Base-by-base conservation (phyloP, 2,113 vertebrate genomes). In the Apus apus region DNA sequence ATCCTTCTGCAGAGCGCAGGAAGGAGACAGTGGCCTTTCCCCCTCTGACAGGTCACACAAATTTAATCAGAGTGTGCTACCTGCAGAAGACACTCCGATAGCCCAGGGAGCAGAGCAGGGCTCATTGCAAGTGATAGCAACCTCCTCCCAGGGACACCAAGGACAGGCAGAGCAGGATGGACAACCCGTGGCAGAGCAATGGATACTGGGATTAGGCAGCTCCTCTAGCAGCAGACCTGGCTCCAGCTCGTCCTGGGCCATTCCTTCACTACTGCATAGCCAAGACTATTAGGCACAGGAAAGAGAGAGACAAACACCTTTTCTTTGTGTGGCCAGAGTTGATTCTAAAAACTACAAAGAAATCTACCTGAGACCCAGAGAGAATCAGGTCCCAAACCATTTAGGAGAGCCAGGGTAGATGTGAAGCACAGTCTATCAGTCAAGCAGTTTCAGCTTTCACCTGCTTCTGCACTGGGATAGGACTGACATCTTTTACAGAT, bases 361-460 rank as follows among this genome's bases (percentile, higher is more conserved):
- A 80, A 67, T 34, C 30, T 17, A 88, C 46, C 76, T 62, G 62
- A 93, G 62, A 5, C 22, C 30, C 27, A 46, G 30, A 70, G 46
- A 88, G 36, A 22, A 21, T 65, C 53, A 30, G 26, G 43, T 58
- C 48, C 30, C 46, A 64, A 32, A n/a, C 17, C 14, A 11, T 38
- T 70, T 25, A 81, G 74, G 32, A 65, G 50, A 54, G n/a, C 58
- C 64, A 36, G 34, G 62, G 30, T 50, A 84, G 72, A 34, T 32
- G 8, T 14, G 38, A 83, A 82, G 36, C 46, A 27, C 1, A 2
- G 29, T 29, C 61, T 67, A 16, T 68, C 23, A 60, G 60, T 77
- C 74, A 88, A 83, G 56, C 36, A 60, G 72, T 87, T 95, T 91
- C 78, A 88, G 57, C 92, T 95, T 97, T 97, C 96, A 98, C 97